Conservation (phyloP, 2,797 vertebrate genomes). For the Tolypeutes matacus region DNA sequence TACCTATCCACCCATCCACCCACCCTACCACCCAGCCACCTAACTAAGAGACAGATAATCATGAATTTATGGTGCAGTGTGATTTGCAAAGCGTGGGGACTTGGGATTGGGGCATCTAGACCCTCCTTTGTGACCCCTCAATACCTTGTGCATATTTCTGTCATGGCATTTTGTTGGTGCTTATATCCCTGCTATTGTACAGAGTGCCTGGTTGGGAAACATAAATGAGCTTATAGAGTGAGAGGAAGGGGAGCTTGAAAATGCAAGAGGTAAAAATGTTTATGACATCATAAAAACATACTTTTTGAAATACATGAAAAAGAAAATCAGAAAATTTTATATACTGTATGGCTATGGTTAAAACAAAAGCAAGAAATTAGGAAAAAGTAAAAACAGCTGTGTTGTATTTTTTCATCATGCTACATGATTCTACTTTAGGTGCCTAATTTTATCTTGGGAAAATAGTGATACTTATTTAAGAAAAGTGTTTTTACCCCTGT, state of each 20-base stretch:
- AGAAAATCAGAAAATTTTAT: neutral
- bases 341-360: neutral
- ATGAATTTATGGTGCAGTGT: neutral
- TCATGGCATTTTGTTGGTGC: neutral
- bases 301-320: neutral
- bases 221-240: neutral
- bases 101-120: neutral
- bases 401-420: neutral
- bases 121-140: neutral
- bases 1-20: neutral
- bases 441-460: neutral
- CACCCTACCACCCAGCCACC: neutral
- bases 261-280: neutral
- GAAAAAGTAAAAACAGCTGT: neutral
- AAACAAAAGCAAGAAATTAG: neutral
- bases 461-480: neutral
- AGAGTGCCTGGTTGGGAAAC: neutral
- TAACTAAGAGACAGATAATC: neutral
- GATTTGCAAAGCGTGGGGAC: neutral
- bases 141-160: neutral
- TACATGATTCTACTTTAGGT: neutral
- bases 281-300: neutral
- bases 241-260: neutral
- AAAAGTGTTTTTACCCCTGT: neutral
- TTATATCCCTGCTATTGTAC: neutral